Evolutionary conservation across 2,113 vertebrate species (phyloP), one percentile per base, ranked within the genome.

Genomic region (Neopipo cinnamomea): DNA sequence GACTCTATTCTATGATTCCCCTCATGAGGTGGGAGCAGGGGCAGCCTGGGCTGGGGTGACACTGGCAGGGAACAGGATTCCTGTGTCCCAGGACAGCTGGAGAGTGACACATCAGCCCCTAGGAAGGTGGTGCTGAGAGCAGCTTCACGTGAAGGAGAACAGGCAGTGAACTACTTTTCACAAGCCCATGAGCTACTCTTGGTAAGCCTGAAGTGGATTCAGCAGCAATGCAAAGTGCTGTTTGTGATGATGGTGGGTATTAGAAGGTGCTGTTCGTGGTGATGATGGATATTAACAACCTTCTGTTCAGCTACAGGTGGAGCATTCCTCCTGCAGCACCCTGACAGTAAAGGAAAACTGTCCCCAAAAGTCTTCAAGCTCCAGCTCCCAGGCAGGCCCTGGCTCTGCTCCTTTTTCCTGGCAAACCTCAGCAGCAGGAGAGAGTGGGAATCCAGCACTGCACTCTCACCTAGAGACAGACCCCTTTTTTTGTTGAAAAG

Each of bases 311-410:
- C 52, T 67, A 42, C 39, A 42, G 59, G 42, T 68, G 24, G 44
- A 35, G 73, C 68, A 39, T 66, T 19, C n/a, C 53, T 58, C 31
- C 59, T 73, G n/a, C 65, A 44, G 17, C 37, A 22, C 18, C 31
- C n/a, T 44, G 42, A 39, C 25, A 47, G n/a, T 33, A 37, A 53
- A 39, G 21, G 47, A 28, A 61, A 37, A 33, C 41, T 41, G 4
- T 5, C 11, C 25, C 7, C 0, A 0, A 30, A 31, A 11, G 7
- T 31, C 14, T 37, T 31, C 24, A 28, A 39, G 20, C 55, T 52
- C 1, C 0, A 19, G 44, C 27, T 52, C 20, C 31, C 39, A 12
- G n/a, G 12, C 18, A 61, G 33, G 25, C 9, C 8, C 50, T 78
- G 56, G 23, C 49, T 77, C 33, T 78, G 25, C 33, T 70, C 35